Base-by-base conservation (phyloP, 2,888 invertebrate genomes). In the Drosophila hamatofila region DNA sequence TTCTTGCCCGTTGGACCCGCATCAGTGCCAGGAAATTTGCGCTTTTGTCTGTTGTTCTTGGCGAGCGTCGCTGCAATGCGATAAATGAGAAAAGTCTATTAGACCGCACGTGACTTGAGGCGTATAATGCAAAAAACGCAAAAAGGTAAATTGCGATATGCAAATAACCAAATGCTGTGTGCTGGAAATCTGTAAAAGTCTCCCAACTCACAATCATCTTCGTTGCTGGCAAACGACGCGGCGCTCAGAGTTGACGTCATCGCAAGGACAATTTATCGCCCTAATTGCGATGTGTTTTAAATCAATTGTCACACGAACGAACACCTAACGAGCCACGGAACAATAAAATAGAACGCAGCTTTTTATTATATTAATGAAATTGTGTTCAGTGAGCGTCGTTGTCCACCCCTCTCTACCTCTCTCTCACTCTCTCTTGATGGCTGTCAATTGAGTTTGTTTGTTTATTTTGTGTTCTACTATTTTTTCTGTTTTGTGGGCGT, bases 1-100 rank as follows among this genome's bases (percentile, higher is more conserved):
- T 96, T 95, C 89, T 97, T 97, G 0, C 96, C 94, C 0, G 95
- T 94, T n/a, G 92, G 92, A 1, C 95, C 94, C 67, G 95, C 94
- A 54, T 96, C 95, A 57, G 96, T 95, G 0, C 96, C 96, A 1
- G 96, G 96, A 64, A 97, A 94, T 92, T 96, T 96, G 2, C 97
- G 94, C 91, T 97, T 97, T 91, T 96, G 96, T 33, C 97, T 94
- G 48, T 97, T 97, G 89, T 90, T 92, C 78, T 92, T 93, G 0
- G 92, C 91, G 7, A 92, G 76, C 3, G 91, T 90, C 7, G 90
- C 91, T 90, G 63, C 59, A 88, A 81, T 49, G 9, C 18, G 44
- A 49, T 6, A 59, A 42, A 37, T 59, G 23, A 3, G 16, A 27
- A 49, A 49, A 30, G 9, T 51, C 33, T 41, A 42, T 54, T 25